Evolutionary conservation across 2,797 vertebrate genomes (phyloP), one percentile per base, ranked within the genome.

Genomic region (Sebastes steindachneri): DNA sequence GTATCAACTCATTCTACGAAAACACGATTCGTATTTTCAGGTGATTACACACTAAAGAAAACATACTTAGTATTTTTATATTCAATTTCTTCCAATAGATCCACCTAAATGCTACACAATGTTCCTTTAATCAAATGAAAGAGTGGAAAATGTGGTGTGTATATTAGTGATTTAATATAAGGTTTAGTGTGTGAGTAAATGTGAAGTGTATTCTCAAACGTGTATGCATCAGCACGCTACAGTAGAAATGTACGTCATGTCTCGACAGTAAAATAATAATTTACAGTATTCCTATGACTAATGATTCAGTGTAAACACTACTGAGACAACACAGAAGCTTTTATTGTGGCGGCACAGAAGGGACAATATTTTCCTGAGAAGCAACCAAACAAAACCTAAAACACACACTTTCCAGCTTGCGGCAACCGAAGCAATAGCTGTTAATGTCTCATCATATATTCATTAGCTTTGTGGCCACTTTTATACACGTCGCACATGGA

Each of bases 241-340:
- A 33, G 70, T 57, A 19, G 51, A 77, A 83, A 63, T 80, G 68
- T 83, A 72, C 66, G 25, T 94, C 87, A 88, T 23, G 79, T 80
- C 78, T 83, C 23, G 28, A 80, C 83, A 67, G 83, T 89, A 80
- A 86, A 89, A 59, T 69, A 89, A 86, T 75, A 11, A 89, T 92
- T 93, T 84, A 90, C 87, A 80, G 51, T 64, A 15, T 74, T 54
- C 55, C 15, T 58, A 67, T 78, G 29, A 68, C 83, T 83, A 78
- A 87, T 86, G 84, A 90, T 89, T 93, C 85, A 83, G 71, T 90
- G 75, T 82, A 74, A 79, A 54, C 35, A 53, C 71, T 81, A 54
- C 9, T 25, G 51, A 60, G 57, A 83, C 70, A 72, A 88, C 87
- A 91, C 7, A 81, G 58, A 48, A 41, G 68, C 80, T 63, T 86